phyloP scores from a whole-genome alignment of 1,140 invertebrate genomes.

The Aradophagus sp. region DNA sequence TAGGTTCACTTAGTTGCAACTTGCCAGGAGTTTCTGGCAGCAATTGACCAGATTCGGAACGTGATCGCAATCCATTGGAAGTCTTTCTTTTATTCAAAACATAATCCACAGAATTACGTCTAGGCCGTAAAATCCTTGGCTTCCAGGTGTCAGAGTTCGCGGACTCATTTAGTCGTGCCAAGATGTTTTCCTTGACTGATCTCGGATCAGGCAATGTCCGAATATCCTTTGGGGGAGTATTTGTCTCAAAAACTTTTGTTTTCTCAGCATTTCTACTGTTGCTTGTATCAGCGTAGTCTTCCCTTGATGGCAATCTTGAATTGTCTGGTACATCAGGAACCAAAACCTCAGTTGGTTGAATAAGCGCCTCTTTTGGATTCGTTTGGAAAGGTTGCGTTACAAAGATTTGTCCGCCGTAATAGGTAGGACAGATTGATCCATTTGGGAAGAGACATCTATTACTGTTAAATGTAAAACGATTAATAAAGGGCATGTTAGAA shows the following conservation, averaged over 20 bases:
- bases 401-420: conserved; percentile 49
- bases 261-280: too few relatives aligned
- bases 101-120: conserved; percentile 55
- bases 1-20: too few relatives aligned
- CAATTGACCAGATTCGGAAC: too few relatives aligned
- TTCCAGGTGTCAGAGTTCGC: background rate
- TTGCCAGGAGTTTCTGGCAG: background rate
- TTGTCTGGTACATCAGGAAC: conserved; percentile 5
- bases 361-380: conserved; percentile 1
- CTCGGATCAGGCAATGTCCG: too few relatives aligned
- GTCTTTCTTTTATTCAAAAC: conserved; percentile 45
- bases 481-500: conserved; percentile 12
- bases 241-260: too few relatives aligned
- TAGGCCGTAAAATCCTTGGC: conserved; percentile 50
- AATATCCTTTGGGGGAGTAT: too few relatives aligned
- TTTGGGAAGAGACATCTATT: conserved; percentile 42
- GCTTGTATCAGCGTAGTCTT: too few relatives aligned
- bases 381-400: conserved; percentile 1
- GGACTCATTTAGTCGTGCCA: too few relatives aligned
- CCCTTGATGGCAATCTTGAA: conserved; percentile 9
- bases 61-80: too few relatives aligned
- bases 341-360: conserved; percentile 7
- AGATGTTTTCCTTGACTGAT: too few relatives aligned
- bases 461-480: conserved; percentile 7
- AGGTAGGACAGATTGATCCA: conserved; percentile 49